Evolutionary conservation across 2,888 invertebrate genomes (phyloP).

Genomic region (Hedychridium roseum): DNA sequence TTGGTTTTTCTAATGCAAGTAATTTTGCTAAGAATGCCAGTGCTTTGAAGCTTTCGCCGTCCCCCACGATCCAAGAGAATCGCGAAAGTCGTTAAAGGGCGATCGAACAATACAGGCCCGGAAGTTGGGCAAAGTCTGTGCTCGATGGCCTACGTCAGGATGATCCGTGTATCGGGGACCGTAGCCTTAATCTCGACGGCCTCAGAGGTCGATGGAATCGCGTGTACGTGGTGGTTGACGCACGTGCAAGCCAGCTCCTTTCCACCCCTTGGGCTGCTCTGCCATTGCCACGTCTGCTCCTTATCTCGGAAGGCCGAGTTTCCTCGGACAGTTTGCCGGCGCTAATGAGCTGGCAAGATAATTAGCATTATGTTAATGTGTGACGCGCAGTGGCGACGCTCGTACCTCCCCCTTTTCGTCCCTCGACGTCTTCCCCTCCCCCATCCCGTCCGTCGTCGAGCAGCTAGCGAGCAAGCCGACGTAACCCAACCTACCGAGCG

Average conservation of each 20-base stretch:
- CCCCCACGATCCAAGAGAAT: too few relatives aligned
- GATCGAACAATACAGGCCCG: constrained; percentile 40
- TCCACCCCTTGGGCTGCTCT: constrained; percentile 32
- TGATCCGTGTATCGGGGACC: constrained; percentile 30
- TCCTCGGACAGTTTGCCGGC: constrained; percentile 62
- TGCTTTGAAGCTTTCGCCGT: neutral
- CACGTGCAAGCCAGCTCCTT: constrained; percentile 30
- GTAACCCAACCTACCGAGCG: constrained; percentile 47
- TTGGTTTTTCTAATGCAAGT: too few relatives aligned
- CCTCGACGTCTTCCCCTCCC: neutral
- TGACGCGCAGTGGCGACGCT: constrained; percentile 44
- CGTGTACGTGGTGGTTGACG: constrained; percentile 9
- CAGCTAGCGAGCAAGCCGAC: constrained; percentile 41
- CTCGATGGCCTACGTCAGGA: constrained; percentile 43
- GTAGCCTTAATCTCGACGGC: constrained; percentile 42
- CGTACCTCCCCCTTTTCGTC: constrained; percentile 17
- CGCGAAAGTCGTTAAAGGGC: constrained; percentile 34
- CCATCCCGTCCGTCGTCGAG: constrained; percentile 14
- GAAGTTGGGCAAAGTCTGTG: constrained; percentile 40
- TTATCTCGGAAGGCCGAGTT: constrained; percentile 60
- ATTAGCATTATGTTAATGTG: constrained; percentile 64
- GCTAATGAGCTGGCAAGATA: constrained; percentile 64
- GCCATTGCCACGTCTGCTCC: constrained; percentile 34
- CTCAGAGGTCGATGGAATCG: constrained; percentile 28
- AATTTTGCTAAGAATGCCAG: neutral